Conservation (phyloP, 2,888 invertebrate species). For the Choristoneura rosaceana region DNA sequence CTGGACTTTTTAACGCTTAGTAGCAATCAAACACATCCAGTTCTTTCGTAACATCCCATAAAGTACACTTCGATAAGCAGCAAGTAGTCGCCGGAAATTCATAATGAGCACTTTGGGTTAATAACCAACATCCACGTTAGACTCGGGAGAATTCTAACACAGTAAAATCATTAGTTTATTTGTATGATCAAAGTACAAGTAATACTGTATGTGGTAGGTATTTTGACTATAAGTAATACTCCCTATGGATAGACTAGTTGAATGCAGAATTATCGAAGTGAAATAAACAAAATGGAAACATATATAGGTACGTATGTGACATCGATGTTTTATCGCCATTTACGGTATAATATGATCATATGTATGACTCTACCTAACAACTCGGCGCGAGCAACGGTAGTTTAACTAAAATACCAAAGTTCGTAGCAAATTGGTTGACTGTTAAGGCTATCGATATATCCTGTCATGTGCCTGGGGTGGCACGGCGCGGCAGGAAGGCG, state of each 20-base stretch:
- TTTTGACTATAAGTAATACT: too few species aligned
- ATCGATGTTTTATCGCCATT: background rate
- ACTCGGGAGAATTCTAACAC: constrained; percentile 66
- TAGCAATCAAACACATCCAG: constrained; percentile 51
- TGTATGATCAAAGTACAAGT: constrained; percentile 48
- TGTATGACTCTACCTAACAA: background rate
- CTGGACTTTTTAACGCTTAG: constrained; percentile 51
- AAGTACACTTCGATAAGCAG: constrained; percentile 64
- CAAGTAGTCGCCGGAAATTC: constrained; percentile 75
- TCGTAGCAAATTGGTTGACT: constrained; percentile 44
- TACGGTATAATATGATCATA: background rate
- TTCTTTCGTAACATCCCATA: constrained; percentile 73
- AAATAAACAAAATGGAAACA: too few species aligned
- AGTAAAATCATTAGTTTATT: constrained; percentile 61
- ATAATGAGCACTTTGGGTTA: constrained; percentile 73
- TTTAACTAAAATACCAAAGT: constrained; percentile 25
- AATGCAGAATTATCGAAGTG: background rate
- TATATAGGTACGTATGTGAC: background rate
- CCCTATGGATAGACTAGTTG: background rate
- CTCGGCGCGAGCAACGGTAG: background rate
- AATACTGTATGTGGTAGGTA: background rate
- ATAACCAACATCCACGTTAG: constrained; percentile 66
- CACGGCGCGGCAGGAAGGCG: constrained; percentile 53
- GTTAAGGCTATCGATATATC: constrained; percentile 48
- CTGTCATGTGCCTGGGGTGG: constrained; percentile 47